Percentiles rank a stretch among this genome's conserved stretches.
Evolutionary conservation across 2,113 vertebrate genomes (phyloP).

Genomic region (Archilochus colubris): DNA sequence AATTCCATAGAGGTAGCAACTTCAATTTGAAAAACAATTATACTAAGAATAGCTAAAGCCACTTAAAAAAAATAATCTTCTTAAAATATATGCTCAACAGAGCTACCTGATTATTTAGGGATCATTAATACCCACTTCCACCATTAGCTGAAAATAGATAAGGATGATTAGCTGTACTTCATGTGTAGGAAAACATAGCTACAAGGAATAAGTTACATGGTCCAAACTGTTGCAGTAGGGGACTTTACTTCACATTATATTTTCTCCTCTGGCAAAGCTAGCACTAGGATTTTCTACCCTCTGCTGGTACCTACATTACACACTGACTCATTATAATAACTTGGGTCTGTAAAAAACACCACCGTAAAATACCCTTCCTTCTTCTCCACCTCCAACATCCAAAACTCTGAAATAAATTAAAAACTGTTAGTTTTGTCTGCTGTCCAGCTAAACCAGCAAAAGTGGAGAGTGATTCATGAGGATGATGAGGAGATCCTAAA

Average conservation of each 20-base stretch:
- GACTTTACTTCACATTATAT: neutral
- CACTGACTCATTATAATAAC: neutral
- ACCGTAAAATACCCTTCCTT: neutral
- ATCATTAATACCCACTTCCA: neutral
- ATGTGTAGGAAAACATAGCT: neutral
- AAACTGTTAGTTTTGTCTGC: neutral
- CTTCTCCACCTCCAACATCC: neutral
- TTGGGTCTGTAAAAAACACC: neutral
- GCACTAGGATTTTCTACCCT: neutral
- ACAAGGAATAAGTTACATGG: neutral
- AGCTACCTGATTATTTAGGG: constrained; percentile 17
- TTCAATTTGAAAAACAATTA: constrained; percentile 40
- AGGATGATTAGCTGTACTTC: neutral
- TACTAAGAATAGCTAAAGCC: neutral
- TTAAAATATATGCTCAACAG: neutral
- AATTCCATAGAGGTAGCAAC: constrained; percentile 1
- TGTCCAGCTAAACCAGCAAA: neutral
- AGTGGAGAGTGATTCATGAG: neutral
- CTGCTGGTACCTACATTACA: neutral
- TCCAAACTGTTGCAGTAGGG: neutral
- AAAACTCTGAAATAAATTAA: neutral
- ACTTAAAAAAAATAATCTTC: neutral
- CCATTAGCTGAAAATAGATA: neutral
- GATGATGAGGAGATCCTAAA: neutral
- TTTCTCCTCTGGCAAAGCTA: neutral